phyloP scores from a whole-genome alignment of 2,888 invertebrate species.

The Epistrophe grossulariae region DNA sequence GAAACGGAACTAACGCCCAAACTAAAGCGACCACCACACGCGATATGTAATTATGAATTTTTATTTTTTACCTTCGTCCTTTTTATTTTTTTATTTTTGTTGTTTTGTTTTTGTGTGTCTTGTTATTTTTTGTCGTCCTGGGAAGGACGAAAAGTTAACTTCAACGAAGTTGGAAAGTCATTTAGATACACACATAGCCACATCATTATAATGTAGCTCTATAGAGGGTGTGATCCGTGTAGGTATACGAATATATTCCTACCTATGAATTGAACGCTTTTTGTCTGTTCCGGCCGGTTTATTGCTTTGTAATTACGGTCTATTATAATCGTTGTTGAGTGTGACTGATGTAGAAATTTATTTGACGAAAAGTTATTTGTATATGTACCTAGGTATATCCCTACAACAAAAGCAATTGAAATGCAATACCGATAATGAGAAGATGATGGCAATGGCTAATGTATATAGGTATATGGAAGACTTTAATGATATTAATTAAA shows the following conservation, averaged over 20 bases:
- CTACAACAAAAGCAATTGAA: slow-evolving; percentile 20
- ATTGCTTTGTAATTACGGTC: slow-evolving; percentile 73
- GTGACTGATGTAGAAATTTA: slow-evolving; percentile 51
- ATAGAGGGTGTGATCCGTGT: slow-evolving; percentile 46
- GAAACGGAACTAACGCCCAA: slow-evolving; percentile 74
- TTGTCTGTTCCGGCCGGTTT: slow-evolving; percentile 60
- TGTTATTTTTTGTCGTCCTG: slow-evolving; percentile 9
- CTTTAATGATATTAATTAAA: slow-evolving; percentile 39
- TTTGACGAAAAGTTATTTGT: slow-evolving; percentile 37
- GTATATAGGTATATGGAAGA: background rate
- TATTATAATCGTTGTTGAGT: slow-evolving; percentile 49
- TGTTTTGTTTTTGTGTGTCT: background rate
- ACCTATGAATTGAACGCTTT: slow-evolving; percentile 38
- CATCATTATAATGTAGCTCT: background rate
- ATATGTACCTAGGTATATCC: too few species aligned
- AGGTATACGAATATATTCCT: too few species aligned
- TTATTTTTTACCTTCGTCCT: slow-evolving; percentile 22
- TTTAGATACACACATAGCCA: slow-evolving; percentile 35
- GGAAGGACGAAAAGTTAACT: slow-evolving; percentile 63
- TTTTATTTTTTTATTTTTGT: slow-evolving; percentile 27
- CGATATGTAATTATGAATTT: slow-evolving; percentile 69
- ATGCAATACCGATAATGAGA: slow-evolving; percentile 52
- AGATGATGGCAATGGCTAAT: slow-evolving; percentile 24
- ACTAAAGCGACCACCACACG: slow-evolving; percentile 71
- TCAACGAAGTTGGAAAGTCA: slow-evolving; percentile 69